Evolutionary conservation across 2,113 vertebrate genomes (phyloP).

Genomic region (Atractosteus spatula): DNA sequence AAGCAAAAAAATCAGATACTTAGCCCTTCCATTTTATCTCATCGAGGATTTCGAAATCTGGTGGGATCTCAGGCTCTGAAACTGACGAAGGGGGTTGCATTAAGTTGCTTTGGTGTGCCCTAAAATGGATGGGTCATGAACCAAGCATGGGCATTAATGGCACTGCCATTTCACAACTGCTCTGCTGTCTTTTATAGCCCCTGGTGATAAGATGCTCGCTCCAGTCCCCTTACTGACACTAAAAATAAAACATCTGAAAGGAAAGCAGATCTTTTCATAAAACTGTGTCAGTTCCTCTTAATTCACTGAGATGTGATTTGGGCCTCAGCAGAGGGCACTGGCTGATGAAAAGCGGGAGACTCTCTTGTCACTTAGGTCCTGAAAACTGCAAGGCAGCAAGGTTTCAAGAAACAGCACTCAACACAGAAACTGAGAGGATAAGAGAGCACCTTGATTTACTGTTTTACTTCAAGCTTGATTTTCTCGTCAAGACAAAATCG

Average conservation of each 20-base stretch:
- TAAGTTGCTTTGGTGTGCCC: neutral
- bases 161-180: neutral
- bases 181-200: neutral
- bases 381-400: too few relatives aligned
- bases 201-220: neutral
- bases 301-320: neutral
- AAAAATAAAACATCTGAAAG: neutral
- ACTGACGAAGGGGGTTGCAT: neutral
- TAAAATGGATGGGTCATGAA: neutral
- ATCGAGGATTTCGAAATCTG: too few relatives aligned
- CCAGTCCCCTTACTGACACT: neutral
- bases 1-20: too few relatives aligned
- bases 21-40: too few relatives aligned
- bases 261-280: neutral
- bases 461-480: too few relatives aligned
- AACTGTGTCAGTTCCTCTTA: neutral
- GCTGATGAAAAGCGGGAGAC: too few relatives aligned
- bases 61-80: too few relatives aligned
- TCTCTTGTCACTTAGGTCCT: too few relatives aligned
- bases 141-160: neutral
- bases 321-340: neutral
- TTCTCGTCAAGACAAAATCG: too few relatives aligned
- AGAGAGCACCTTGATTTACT: too few relatives aligned
- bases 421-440: too few relatives aligned
- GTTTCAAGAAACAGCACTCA: too few relatives aligned